Conservation (phyloP, 2,797 vertebrate genomes). For the Phaenicophaeus curvirostris region DNA sequence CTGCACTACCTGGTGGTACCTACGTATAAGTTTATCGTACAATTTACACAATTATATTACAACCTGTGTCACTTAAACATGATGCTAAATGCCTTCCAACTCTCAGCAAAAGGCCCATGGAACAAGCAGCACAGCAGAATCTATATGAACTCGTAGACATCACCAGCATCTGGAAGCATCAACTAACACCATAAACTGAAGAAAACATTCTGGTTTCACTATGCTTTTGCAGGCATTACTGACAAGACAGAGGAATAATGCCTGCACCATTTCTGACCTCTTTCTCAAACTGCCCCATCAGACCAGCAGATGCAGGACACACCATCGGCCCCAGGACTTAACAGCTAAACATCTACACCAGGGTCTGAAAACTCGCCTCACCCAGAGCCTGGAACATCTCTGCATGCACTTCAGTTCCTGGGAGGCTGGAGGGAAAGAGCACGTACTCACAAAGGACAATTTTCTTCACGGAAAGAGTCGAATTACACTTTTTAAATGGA, state of each 20-base stretch:
- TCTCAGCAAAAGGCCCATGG: neutral
- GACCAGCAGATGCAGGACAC: neutral
- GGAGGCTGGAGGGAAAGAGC: neutral
- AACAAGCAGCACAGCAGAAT: neutral
- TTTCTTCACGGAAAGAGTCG: neutral
- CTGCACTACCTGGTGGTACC: neutral
- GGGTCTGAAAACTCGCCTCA: neutral
- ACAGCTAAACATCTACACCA: neutral
- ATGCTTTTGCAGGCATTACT: neutral
- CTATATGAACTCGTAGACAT: neutral
- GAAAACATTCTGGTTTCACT: neutral
- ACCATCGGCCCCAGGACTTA: neutral
- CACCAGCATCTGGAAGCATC: neutral
- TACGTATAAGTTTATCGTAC: neutral
- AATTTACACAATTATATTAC: neutral
- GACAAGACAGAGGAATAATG: neutral
- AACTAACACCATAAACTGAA: neutral
- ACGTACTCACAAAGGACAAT: neutral
- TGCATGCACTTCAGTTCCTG: neutral
- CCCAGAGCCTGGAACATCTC: neutral
- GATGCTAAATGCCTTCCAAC: neutral
- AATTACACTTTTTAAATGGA: neutral
- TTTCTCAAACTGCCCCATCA: neutral
- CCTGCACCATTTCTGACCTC: neutral
- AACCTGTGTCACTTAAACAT: neutral